phyloP scores from a whole-genome alignment of 2,888 invertebrate genomes.

The Drosophila koepferae region DNA sequence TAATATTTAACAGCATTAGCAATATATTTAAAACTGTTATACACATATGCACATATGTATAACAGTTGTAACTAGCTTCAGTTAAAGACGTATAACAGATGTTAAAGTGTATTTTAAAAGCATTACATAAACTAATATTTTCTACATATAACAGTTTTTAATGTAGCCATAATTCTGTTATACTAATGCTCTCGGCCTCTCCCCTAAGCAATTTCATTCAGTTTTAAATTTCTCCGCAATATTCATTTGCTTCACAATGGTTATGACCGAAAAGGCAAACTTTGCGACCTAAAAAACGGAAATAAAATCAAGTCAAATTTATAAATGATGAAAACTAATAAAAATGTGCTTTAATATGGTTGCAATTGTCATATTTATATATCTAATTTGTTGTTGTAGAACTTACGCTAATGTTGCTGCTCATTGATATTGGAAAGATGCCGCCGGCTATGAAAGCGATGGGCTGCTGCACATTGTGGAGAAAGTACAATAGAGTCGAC shows the following conservation, averaged over 20 bases:
- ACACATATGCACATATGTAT: background rate
- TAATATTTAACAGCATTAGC: background rate
- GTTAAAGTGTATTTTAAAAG: background rate
- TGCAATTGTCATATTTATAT: background rate
- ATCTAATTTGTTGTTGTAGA: background rate
- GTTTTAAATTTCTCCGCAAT: conserved; percentile 64
- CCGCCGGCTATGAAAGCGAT: conserved; percentile 66
- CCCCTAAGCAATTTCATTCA: conserved; percentile 14
- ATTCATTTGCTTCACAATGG: conserved; percentile 66
- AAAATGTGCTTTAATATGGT: background rate
- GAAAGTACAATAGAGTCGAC: conserved; percentile 62
- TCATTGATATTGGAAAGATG: conserved; percentile 65
- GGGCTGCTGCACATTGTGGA: conserved; percentile 70
- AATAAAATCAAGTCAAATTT: conserved; percentile 3
- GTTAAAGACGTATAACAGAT: too few relatives aligned
- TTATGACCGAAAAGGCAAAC: conserved; percentile 72
- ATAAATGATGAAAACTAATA: background rate
- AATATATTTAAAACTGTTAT: background rate
- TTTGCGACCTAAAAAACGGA: conserved; percentile 62
- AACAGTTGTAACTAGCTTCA: too few relatives aligned
- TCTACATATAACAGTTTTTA: background rate
- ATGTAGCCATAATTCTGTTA: background rate
- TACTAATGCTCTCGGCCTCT: background rate
- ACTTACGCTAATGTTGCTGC: conserved; percentile 71
- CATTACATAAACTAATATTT: background rate